These are phyloP conservation scores for Anolis apletophallus DNA, from an alignment of 2,797 vertebrate genomes.

Conservation along the genomic window DNA sequence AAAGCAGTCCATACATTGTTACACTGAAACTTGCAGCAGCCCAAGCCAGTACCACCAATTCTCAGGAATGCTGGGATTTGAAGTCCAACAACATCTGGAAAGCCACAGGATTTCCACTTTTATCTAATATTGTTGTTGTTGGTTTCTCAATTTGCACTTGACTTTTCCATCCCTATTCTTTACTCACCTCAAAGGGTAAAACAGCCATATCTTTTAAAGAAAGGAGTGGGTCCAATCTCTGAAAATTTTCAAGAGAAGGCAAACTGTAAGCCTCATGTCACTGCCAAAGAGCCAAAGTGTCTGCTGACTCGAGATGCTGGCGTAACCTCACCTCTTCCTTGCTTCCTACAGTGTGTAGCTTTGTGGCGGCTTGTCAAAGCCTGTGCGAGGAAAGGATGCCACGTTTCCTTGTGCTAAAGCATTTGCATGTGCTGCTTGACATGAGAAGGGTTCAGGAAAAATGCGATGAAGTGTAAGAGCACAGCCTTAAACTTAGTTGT, in stretches of 20 bases:
- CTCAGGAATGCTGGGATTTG: no score
- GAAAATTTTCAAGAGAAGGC: not conserved
- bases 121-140: no score
- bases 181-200: not conserved
- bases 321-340: conserved; percentile 4
- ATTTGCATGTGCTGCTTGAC: conserved; percentile 23
- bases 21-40: no score
- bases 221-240: not conserved
- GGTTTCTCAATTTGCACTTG: not conserved
- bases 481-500: conserved; percentile 49
- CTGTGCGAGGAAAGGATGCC: conserved; percentile 42
- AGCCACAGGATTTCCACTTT: no score
- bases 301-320: not conserved
- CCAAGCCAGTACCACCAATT: no score
- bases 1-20: no score
- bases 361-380: conserved; percentile 11
- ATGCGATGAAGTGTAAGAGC: conserved; percentile 46
- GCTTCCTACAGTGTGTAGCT: not conserved
- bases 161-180: not conserved
- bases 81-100: no score
- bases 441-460: conserved; percentile 33
- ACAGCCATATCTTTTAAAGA: no score
- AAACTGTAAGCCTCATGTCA: not conserved
- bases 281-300: conserved; percentile 10
- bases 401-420: not conserved